A percentile compares a stretch with the other conserved stretches of the same genome.
Evolutionary conservation across 1,140 invertebrate species (phyloP).

Genomic region (Kradibia gibbosae): DNA sequence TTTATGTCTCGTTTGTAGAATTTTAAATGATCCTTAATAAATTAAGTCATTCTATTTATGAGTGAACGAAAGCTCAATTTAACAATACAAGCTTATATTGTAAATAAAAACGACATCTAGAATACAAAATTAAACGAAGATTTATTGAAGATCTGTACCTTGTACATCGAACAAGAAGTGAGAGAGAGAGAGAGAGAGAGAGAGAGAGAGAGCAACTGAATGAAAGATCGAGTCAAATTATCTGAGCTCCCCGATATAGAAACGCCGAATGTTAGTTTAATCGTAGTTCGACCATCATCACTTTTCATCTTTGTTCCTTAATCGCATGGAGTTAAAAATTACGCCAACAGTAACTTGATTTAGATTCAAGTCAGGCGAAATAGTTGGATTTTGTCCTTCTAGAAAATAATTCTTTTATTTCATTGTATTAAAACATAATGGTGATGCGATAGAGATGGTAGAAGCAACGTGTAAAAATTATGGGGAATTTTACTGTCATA

Average conservation of each 20-base stretch:
- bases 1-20: too few species aligned
- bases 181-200: background rate
- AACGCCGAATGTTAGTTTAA: constrained; percentile 14
- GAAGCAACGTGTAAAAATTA: too few species aligned
- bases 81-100: too few species aligned
- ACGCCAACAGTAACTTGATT: constrained; percentile 33
- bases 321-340: background rate
- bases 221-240: constrained; percentile 52
- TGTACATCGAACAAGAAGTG: background rate
- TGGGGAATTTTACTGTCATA: too few species aligned
- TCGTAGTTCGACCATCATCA: background rate
- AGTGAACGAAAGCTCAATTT: too few species aligned
- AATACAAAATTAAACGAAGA: too few species aligned
- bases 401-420: too few species aligned
- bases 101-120: too few species aligned
- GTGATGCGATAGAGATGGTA: too few species aligned
- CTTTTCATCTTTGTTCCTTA: background rate
- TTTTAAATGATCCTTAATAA: too few species aligned
- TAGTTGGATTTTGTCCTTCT: background rate
- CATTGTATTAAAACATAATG: too few species aligned
- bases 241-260: constrained; percentile 52
- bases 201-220: background rate
- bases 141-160: background rate
- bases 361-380: constrained; percentile 12
- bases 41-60: too few species aligned